A percentile compares a stretch with the other conserved stretches of the same genome.
Evolutionary conservation across 2,113 vertebrate genomes (phyloP).

Genomic region (Hippoglossus stenolepis): DNA sequence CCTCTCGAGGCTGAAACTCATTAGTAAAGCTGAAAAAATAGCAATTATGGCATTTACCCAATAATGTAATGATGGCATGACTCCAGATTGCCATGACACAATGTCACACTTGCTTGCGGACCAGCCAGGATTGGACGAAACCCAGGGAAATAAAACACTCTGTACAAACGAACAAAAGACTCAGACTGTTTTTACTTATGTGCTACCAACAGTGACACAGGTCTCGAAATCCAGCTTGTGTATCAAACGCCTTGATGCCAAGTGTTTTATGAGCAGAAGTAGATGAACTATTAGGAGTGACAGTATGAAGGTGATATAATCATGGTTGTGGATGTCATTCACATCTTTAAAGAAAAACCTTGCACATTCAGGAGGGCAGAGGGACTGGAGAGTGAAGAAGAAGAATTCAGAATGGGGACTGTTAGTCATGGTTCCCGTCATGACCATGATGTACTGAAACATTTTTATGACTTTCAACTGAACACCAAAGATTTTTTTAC

Average conservation of each 20-base stretch:
- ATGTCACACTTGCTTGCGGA: constrained; percentile 20
- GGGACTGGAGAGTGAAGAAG: constrained; percentile 15
- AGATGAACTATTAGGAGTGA: constrained; percentile 56
- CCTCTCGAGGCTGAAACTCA: not conserved
- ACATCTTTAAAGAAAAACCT: constrained; percentile 12
- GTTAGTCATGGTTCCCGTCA: constrained; percentile 15
- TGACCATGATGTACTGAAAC: not conserved
- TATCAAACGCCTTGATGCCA: constrained; percentile 35
- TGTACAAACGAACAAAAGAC: no score
- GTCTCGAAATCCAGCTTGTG: constrained; percentile 22
- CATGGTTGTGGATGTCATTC: constrained; percentile 1
- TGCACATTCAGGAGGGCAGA: not conserved
- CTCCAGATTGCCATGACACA: constrained; percentile 4
- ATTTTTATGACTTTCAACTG: constrained; percentile 12
- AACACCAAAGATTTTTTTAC: constrained; percentile 10
- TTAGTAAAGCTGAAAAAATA: not conserved
- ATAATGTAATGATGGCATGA: not conserved
- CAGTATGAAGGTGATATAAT: constrained; percentile 46
- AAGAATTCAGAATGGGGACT: not conserved
- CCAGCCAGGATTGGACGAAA: not conserved
- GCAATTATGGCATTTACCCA: constrained; percentile 4
- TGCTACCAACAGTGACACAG: constrained; percentile 42
- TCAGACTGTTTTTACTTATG: constrained; percentile 25
- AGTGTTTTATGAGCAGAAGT: constrained; percentile 39
- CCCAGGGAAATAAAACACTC: constrained; percentile 36